Evolutionary conservation across 1,140 invertebrate genomes (phyloP), one percentile per base, ranked within the genome.

Genomic region (Cyclargus thomasi): DNA sequence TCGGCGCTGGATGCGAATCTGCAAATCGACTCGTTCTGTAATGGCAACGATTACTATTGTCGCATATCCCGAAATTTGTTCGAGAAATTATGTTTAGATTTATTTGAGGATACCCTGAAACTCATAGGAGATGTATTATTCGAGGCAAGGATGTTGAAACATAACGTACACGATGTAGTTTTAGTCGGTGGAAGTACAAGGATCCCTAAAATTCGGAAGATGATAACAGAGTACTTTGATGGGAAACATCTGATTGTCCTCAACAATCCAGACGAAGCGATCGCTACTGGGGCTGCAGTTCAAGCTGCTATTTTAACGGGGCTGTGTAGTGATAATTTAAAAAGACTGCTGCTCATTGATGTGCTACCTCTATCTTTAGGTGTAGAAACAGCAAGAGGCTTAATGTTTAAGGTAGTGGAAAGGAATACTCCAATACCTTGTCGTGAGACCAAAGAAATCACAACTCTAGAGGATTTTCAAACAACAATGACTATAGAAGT

Each of bases 21-120:
- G 10, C 93, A 95, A 78, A 94, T 97, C 6, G 96, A 96, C 73
- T 95, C 94, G 0, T 81, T 97, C 0, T 95, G 92, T 78, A 95
- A 96, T 2, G 75, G 75, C 1, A 78, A 80, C 17, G 79, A 87
- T 17, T 86, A 84, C 17, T 59, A 73, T 53, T 84, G 84, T 5
- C 80, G 78, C 64, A 70, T 92, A 14, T 78, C 83, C 2, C 71
- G 90, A 62, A 79, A 76, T 0, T 53, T 83, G 36, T 91, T 91
- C 69, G 92, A 93, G 71, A 89, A 92, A 36, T 65, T 93, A 14
- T 90, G 86, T 69, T 84, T 84, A n/a, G 91, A 92, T 82, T 70
- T 92, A 1, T 92, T 92, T 69, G 70, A 80, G 39, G 86, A 74
- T 82, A 92, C 70, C 5, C 81, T 80, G 35, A 82, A 68, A 77